Percentiles rank a stretch among this genome's conserved stretches.
Evolutionary conservation across 2,888 invertebrate genomes (phyloP).

Genomic region (Eulithis prunata): DNA sequence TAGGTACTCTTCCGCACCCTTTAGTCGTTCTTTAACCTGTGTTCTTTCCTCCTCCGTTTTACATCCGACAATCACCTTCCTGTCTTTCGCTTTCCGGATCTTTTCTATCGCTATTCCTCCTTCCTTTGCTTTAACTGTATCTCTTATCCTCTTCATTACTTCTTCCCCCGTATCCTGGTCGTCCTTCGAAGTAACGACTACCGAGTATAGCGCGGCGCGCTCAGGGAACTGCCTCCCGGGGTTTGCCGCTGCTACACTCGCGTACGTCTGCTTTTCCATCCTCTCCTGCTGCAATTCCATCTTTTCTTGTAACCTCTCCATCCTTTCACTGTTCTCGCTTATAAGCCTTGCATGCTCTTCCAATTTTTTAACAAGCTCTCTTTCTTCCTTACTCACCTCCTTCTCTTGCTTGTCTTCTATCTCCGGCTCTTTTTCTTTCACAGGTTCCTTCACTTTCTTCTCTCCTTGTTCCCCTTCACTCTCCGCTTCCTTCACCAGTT

Average conservation of each 20-base stretch:
- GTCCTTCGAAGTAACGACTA: background rate
- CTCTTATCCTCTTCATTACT: background rate
- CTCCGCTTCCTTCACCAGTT: background rate
- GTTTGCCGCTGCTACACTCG: background rate
- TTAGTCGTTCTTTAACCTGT: slow-evolving; percentile 1
- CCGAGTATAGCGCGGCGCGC: background rate
- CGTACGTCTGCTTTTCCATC: background rate
- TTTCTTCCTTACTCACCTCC: background rate
- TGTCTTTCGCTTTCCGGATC: slow-evolving; percentile 13
- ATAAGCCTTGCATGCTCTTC: background rate
- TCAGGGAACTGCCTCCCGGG: background rate
- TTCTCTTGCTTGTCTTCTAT: background rate
- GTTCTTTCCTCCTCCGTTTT: background rate
- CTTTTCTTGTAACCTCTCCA: background rate
- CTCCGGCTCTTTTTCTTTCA: background rate
- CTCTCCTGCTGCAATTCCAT: background rate
- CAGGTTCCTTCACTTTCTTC: background rate
- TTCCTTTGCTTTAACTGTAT: background rate
- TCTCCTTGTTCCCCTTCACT: background rate
- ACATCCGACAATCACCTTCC: background rate
- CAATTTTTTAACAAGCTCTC: background rate
- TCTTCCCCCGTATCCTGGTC: background rate
- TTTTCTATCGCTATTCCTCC: background rate
- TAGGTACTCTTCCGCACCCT: background rate
- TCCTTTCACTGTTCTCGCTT: background rate